Conservation (phyloP, 2,113 vertebrate species). For the Pomatorhinus ruficollis region DNA sequence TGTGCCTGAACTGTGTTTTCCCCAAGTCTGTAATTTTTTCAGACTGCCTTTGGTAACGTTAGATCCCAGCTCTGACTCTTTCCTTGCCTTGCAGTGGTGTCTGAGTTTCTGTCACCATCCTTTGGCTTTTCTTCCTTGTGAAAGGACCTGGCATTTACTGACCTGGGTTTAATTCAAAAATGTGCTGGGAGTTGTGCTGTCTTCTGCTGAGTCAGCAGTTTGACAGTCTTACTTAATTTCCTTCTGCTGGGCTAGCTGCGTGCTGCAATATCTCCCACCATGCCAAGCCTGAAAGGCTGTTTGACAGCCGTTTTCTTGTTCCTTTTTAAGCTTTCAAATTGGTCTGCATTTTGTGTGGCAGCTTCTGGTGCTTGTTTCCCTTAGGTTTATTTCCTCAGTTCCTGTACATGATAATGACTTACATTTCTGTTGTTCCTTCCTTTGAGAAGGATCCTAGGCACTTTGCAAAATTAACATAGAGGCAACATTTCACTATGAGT, state of each 20-base stretch:
- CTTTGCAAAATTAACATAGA: slow-evolving; percentile 25
- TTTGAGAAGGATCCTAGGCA: slow-evolving; percentile 22
- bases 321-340: not conserved
- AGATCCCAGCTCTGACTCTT: not conserved
- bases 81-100: not conserved
- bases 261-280: not conserved
- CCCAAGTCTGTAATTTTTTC: not conserved
- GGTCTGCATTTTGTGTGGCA: slow-evolving; percentile 13
- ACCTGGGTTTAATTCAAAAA: not conserved
- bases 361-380: slow-evolving; percentile 33
- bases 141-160: not conserved
- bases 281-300: slow-evolving; percentile 15
- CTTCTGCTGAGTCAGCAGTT: slow-evolving; percentile 34
- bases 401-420: not conserved
- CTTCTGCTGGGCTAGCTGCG: not conserved
- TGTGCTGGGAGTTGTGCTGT: not conserved
- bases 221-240: slow-evolving; percentile 11
- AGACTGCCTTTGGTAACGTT: not conserved
- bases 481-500: not conserved
- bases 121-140: not conserved
- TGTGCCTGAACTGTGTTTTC: slow-evolving; percentile 14
- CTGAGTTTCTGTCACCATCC: not conserved
- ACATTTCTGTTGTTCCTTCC: slow-evolving; percentile 17
- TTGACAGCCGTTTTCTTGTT: slow-evolving; percentile 45
- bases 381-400: slow-evolving; percentile 8